Conservation (phyloP, 2,888 invertebrate species). For the Platycheirus albimanus region DNA sequence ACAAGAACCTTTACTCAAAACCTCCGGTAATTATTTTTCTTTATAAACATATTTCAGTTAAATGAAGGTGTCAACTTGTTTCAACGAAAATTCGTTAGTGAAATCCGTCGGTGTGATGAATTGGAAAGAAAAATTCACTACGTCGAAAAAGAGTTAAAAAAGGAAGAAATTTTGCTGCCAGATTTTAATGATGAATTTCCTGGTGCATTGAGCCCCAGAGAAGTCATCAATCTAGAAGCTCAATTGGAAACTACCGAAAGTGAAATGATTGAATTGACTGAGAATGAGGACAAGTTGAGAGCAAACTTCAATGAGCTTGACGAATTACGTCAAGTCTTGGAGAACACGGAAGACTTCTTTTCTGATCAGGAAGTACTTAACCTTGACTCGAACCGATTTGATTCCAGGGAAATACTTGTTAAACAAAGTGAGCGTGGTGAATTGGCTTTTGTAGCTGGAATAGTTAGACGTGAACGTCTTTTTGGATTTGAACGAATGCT, state of each 20-base stretch:
- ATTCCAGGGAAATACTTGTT: background rate
- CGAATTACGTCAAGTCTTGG: constrained; percentile 77
- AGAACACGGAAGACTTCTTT: constrained; percentile 76
- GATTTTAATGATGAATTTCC: constrained; percentile 72
- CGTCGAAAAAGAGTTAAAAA: constrained; percentile 74
- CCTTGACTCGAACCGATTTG: constrained; percentile 74
- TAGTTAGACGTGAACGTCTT: constrained; percentile 89
- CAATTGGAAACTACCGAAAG: constrained; percentile 68
- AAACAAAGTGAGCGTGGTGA: constrained; percentile 31
- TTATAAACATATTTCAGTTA: constrained; percentile 76
- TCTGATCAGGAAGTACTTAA: constrained; percentile 75
- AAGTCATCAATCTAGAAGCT: constrained; percentile 70
- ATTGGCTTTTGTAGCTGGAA: constrained; percentile 89
- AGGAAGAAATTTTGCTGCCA: constrained; percentile 74
- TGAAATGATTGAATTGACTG: constrained; percentile 75
- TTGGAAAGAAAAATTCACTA: constrained; percentile 75
- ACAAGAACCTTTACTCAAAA: background rate
- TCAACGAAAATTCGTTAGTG: constrained; percentile 75
- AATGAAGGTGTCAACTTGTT: constrained; percentile 57
- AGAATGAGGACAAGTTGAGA: constrained; percentile 73
- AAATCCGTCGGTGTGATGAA: constrained; percentile 77
- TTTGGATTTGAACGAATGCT: constrained; percentile 91
- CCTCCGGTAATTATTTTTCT: background rate
- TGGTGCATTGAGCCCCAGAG: constrained; percentile 10
- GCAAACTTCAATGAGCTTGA: constrained; percentile 61